Evolutionary conservation across 1,140 invertebrate genomes (phyloP).

Genomic region (Polypedilum pembai): DNA sequence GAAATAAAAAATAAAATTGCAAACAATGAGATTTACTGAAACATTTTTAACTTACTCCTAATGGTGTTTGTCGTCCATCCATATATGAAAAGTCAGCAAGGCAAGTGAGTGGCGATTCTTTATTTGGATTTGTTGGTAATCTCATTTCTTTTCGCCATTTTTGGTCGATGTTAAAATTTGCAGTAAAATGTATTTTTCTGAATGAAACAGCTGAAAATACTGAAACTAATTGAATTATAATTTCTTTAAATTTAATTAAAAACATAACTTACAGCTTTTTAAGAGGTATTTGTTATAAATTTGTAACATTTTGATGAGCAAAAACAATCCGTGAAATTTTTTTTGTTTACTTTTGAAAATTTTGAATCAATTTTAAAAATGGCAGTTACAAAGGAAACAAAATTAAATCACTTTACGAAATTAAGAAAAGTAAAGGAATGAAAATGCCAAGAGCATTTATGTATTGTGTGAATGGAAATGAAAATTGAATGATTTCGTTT

Average conservation of each 20-base stretch:
- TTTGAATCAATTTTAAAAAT: too few relatives aligned
- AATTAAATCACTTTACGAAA: too few relatives aligned
- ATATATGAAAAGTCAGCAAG: conserved; percentile 62
- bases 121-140: conserved; percentile 55
- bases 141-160: conserved; percentile 50
- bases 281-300: background rate
- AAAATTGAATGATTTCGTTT: conserved; percentile 8
- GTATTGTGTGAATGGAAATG: background rate
- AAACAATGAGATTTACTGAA: background rate
- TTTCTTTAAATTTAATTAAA: background rate
- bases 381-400: too few relatives aligned
- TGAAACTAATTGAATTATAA: background rate
- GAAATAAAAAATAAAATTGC: conserved; percentile 32
- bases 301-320: background rate
- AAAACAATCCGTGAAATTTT: background rate
- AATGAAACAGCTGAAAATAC: background rate
- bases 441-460: conserved; percentile 1
- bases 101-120: conserved; percentile 59
- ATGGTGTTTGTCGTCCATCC: conserved; percentile 60
- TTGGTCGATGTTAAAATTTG: conserved; percentile 37
- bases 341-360: too few relatives aligned
- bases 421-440: background rate
- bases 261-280: background rate
- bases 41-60: conserved; percentile 45
- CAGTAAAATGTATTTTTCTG: background rate